A percentile compares a stretch with the other conserved stretches of the same genome.
phyloP scores from a whole-genome alignment of 2,888 invertebrate genomes.

The Drosophila antonietae region DNA sequence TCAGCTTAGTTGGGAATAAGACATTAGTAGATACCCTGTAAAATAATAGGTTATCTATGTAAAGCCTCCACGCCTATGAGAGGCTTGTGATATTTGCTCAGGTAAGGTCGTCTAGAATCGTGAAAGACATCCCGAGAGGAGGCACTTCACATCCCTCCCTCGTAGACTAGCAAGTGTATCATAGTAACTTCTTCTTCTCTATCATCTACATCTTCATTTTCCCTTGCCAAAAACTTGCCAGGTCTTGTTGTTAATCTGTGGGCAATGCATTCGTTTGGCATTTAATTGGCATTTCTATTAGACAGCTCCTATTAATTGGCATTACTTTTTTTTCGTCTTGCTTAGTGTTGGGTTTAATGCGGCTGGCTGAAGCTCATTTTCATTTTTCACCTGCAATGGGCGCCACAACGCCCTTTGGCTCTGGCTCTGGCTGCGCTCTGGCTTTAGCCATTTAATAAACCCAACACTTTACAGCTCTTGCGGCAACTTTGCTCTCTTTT shows the following conservation, averaged over 20 bases:
- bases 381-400: constrained; percentile 52
- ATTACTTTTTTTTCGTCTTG: background rate
- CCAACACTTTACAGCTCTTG: constrained; percentile 55
- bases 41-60: too few species aligned
- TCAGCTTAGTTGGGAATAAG: too few species aligned
- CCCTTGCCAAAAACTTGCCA: too few species aligned
- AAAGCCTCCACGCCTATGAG: too few species aligned
- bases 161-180: background rate
- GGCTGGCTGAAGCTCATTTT: constrained; percentile 38
- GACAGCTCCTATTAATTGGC: constrained; percentile 32
- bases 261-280: constrained; percentile 31
- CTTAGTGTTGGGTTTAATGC: constrained; percentile 31
- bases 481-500: constrained; percentile 38
- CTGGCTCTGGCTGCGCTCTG: background rate
- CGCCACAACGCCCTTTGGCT: background rate
- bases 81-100: too few species aligned
- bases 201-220: background rate
- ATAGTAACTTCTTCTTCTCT: background rate
- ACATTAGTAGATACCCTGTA: too few species aligned
- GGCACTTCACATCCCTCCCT: background rate
- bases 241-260: constrained; percentile 13
- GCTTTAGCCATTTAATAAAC: constrained; percentile 55
- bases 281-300: constrained; percentile 55
- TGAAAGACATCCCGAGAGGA: too few species aligned
- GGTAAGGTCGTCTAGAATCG: too few species aligned